phyloP scores from a whole-genome alignment of 2,888 invertebrate genomes.

The Rugalucina vietnamica region DNA sequence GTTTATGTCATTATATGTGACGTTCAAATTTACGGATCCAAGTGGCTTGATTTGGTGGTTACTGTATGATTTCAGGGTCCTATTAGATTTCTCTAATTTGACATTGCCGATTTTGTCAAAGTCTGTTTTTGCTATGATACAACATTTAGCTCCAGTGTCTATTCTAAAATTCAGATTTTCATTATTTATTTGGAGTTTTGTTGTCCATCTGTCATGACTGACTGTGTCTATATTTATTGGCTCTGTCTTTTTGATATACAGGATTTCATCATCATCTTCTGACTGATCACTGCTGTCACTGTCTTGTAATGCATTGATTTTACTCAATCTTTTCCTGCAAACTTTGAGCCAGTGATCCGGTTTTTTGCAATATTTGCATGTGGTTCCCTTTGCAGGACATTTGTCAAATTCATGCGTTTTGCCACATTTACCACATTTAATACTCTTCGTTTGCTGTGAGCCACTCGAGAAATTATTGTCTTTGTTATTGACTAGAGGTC shows the following conservation, averaged over 20 bases:
- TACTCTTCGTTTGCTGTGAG: background rate
- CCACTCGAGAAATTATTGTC: background rate
- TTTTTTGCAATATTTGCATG: slow-evolving; percentile 40
- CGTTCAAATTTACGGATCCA: background rate
- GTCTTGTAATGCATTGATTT: background rate
- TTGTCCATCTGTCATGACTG: slow-evolving; percentile 27
- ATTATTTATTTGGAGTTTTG: slow-evolving; percentile 10
- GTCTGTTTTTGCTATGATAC: slow-evolving; percentile 21
- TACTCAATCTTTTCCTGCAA: slow-evolving; percentile 19
- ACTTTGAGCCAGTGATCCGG: slow-evolving; percentile 42
- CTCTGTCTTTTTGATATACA: background rate
- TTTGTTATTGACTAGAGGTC: slow-evolving; percentile 7
- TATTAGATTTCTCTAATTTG: slow-evolving; percentile 5
- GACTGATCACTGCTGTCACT: background rate
- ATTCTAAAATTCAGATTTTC: slow-evolving; percentile 24
- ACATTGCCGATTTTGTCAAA: slow-evolving; percentile 14
- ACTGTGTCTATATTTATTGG: background rate
- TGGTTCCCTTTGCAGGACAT: slow-evolving; percentile 38
- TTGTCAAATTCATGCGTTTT: slow-evolving; percentile 12
- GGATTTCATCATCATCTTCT: background rate
- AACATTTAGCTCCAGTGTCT: slow-evolving; percentile 49
- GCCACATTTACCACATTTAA: slow-evolving; percentile 28
- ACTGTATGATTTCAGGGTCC: slow-evolving; percentile 30
- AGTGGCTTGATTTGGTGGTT: slow-evolving; percentile 42
- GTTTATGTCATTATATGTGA: slow-evolving; percentile 19